Conservation (phyloP, 2,888 invertebrate species). For the Caenorhabditis sinica region DNA sequence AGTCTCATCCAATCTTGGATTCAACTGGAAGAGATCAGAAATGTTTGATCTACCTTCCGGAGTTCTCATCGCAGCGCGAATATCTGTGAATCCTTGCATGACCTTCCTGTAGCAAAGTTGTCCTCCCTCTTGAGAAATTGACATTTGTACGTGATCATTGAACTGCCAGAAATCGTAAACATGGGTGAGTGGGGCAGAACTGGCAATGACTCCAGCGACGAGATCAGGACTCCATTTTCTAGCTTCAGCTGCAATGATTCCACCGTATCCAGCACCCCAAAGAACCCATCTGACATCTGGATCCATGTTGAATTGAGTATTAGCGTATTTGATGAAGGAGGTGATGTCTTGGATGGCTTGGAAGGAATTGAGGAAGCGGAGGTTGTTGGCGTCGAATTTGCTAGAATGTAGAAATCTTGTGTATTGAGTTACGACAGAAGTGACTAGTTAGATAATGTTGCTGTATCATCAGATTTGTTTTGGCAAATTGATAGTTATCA, state of each 20-base stretch:
- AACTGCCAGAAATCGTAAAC: slow-evolving; percentile 89
- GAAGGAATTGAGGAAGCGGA: slow-evolving; percentile 88
- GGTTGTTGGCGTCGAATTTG: slow-evolving; percentile 85
- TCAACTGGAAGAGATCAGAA: slow-evolving; percentile 54
- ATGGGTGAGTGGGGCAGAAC: slow-evolving; percentile 93
- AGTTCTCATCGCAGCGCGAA: slow-evolving; percentile 51
- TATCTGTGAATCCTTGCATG: slow-evolving; percentile 50
- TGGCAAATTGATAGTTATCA: too few species aligned
- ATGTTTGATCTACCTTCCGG: slow-evolving; percentile 59
- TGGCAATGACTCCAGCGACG: slow-evolving; percentile 91
- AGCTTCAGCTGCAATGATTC: slow-evolving; percentile 91
- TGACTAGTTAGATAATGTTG: too few species aligned
- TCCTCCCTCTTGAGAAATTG: slow-evolving; percentile 24
- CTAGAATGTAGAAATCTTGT: neutral
- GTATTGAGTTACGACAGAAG: too few species aligned
- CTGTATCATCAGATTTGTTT: too few species aligned
- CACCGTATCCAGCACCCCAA: slow-evolving; percentile 73
- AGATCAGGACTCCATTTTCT: slow-evolving; percentile 91
- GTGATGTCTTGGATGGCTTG: slow-evolving; percentile 90
- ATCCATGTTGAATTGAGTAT: slow-evolving; percentile 88
- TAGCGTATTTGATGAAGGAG: slow-evolving; percentile 87
- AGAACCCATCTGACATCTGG: slow-evolving; percentile 87
- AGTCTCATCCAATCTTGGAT: slow-evolving; percentile 51
- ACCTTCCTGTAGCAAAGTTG: slow-evolving; percentile 63
- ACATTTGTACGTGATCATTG: slow-evolving; percentile 15